These are phyloP conservation scores for Platyrinchus mystaceus DNA, from an alignment of 2,797 vertebrate genomes.

Conservation along the genomic window DNA sequence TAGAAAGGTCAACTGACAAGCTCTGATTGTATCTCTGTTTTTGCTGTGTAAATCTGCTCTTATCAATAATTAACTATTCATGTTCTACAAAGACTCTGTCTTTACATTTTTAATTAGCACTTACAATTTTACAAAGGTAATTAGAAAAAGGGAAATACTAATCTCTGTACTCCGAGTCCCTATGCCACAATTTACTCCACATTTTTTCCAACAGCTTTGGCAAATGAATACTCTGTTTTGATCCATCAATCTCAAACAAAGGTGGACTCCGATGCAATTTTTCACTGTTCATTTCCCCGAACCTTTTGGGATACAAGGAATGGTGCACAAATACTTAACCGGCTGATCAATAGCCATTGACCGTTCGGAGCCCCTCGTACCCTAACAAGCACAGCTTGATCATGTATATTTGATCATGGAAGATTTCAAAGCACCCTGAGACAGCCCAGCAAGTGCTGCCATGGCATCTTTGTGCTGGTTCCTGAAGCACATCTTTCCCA, in stretches of 20 bases:
- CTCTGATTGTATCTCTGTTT: not conserved
- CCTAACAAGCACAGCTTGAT: conserved; percentile 78
- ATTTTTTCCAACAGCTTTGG: conserved; percentile 33
- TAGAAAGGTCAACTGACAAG: not conserved
- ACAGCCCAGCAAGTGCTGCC: conserved; percentile 56
- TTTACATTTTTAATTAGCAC: conserved; percentile 39
- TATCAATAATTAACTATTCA: conserved; percentile 61
- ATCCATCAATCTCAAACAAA: conserved; percentile 62
- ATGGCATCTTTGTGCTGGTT: conserved; percentile 61
- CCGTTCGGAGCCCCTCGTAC: conserved; percentile 59
- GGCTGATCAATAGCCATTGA: conserved; percentile 79
- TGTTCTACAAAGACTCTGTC: conserved; percentile 28
- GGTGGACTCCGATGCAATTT: conserved; percentile 56
- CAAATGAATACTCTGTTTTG: conserved; percentile 33
- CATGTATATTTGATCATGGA: conserved; percentile 79
- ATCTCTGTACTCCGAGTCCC: not conserved
- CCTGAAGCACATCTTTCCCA: conserved; percentile 40
- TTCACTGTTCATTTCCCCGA: conserved; percentile 69
- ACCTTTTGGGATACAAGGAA: conserved; percentile 76
- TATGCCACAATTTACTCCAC: not conserved
- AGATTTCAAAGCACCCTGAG: conserved; percentile 76
- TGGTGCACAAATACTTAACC: conserved; percentile 75
- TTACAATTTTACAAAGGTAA: not conserved
- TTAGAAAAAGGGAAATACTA: not conserved
- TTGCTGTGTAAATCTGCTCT: conserved; percentile 37